phyloP scores from a whole-genome alignment of 2,113 vertebrate genomes.

The Polypterus senegalus region DNA sequence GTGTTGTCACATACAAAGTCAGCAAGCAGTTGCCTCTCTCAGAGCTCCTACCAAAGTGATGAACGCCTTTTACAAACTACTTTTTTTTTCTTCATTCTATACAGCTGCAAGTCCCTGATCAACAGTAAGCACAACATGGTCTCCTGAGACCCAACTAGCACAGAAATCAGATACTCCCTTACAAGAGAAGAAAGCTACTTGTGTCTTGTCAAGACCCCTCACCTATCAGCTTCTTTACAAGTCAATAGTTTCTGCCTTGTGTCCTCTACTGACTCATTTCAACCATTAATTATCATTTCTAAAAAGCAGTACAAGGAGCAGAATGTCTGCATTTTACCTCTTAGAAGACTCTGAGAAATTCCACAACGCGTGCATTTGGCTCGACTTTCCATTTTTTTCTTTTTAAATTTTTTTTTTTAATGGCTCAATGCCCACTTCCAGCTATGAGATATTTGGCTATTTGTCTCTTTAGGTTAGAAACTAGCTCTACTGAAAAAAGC shows the following conservation, averaged over 20 bases:
- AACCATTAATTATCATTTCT: constrained; percentile 26
- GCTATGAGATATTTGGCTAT: neutral
- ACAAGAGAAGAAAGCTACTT: constrained; percentile 41
- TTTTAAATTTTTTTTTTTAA: no score
- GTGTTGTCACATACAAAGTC: constrained; percentile 67
- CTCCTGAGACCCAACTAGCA: constrained; percentile 80
- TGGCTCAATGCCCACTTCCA: neutral
- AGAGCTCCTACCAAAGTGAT: constrained; percentile 57
- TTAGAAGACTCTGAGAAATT: constrained; percentile 2
- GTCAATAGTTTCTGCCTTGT: constrained; percentile 46
- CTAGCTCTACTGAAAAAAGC: no score
- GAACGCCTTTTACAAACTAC: constrained; percentile 66
- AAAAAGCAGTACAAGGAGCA: neutral
- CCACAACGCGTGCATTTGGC: neutral
- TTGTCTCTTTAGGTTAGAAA: no score
- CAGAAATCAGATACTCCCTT: constrained; percentile 64
- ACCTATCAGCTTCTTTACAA: constrained; percentile 50
- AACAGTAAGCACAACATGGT: constrained; percentile 53
- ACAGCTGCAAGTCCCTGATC: constrained; percentile 70
- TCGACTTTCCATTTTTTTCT: neutral
- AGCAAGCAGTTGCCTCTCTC: constrained; percentile 59
- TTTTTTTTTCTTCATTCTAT: constrained; percentile 41
- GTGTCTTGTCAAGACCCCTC: constrained; percentile 52
- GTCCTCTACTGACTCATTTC: constrained; percentile 23
- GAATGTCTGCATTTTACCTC: constrained; percentile 3